phyloP scores from a whole-genome alignment of 2,797 vertebrate genomes.

The Phalloptychus januarius region DNA sequence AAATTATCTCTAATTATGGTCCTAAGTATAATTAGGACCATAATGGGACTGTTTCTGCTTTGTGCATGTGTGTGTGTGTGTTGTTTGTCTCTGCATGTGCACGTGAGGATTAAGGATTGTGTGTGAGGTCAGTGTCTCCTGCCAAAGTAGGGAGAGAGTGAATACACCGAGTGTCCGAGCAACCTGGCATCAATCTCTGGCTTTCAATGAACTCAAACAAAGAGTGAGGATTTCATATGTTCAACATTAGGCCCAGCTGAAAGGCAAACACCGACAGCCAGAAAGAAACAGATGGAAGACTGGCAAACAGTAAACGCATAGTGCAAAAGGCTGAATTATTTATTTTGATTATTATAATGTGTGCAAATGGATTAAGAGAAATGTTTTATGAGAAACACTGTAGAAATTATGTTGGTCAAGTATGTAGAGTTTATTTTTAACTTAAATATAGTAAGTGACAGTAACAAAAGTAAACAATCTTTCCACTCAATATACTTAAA shows the following conservation, averaged over 20 bases:
- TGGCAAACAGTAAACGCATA: constrained; percentile 17
- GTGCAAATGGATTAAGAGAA: background rate
- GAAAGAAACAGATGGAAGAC: constrained; percentile 24
- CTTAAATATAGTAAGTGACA: background rate
- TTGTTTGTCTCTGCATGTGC: constrained; percentile 23
- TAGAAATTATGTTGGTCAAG: background rate
- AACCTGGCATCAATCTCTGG: constrained; percentile 64
- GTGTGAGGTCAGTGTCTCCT: constrained; percentile 47
- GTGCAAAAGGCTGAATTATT: constrained; percentile 9
- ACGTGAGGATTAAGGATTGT: constrained; percentile 53
- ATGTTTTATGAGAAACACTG: background rate
- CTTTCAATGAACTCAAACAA: constrained; percentile 64
- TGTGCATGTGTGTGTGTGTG: constrained; percentile 41
- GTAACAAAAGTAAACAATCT: background rate
- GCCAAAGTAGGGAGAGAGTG: constrained; percentile 44
- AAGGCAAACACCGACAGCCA: constrained; percentile 37
- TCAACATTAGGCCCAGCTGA: constrained; percentile 43
- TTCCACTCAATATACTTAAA: background rate
- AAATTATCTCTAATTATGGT: constrained; percentile 75
- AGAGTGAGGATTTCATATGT: constrained; percentile 52
- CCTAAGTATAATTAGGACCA: constrained; percentile 61
- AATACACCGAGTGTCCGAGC: constrained; percentile 41
- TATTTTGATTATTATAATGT: background rate
- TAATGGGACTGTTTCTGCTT: constrained; percentile 62
- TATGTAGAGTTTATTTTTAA: background rate